A percentile compares a stretch with the other conserved stretches of the same genome.
phyloP scores from a whole-genome alignment of 2,888 invertebrate species.

The Eumacrocentrus americanus region DNA sequence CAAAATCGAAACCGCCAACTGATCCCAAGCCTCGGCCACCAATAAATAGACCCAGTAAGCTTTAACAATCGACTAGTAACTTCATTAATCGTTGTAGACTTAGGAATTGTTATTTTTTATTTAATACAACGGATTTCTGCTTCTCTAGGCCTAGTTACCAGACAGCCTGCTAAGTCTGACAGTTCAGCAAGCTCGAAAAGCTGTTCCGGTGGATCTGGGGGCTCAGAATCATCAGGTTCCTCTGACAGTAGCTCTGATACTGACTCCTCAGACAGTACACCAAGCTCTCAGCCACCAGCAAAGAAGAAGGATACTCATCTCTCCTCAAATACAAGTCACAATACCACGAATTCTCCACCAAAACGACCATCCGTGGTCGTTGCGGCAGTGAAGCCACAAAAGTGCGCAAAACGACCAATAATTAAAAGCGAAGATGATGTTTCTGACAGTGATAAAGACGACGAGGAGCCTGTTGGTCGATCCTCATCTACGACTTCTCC shows the following conservation, averaged over 20 bases:
- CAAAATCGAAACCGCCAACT: slow-evolving; percentile 47
- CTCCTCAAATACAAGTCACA: slow-evolving; percentile 33
- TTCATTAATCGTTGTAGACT: not conserved
- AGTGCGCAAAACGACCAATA: slow-evolving; percentile 49
- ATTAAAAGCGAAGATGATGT: slow-evolving; percentile 57
- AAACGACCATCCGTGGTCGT: slow-evolving; percentile 54
- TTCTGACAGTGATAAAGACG: slow-evolving; percentile 57
- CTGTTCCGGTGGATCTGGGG: slow-evolving; percentile 69
- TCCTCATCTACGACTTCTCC: slow-evolving; percentile 43
- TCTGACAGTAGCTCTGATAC: slow-evolving; percentile 68
- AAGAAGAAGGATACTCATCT: slow-evolving; percentile 55
- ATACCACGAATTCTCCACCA: slow-evolving; percentile 37
- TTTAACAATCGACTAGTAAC: not conserved
- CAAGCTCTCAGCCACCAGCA: slow-evolving; percentile 59
- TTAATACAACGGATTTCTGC: not conserved
- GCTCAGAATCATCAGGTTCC: slow-evolving; percentile 73
- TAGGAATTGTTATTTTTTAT: not conserved
- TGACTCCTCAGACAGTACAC: slow-evolving; percentile 69
- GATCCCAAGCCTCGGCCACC: slow-evolving; percentile 61
- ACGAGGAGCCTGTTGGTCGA: slow-evolving; percentile 47
- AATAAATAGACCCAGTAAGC: slow-evolving; percentile 60
- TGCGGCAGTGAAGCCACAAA: slow-evolving; percentile 56
- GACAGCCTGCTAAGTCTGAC: slow-evolving; percentile 65
- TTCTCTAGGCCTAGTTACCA: slow-evolving; percentile 51
- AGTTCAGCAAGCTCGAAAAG: slow-evolving; percentile 72